Evolutionary conservation across 2,113 vertebrate genomes (phyloP).

Genomic region (Spea bombifrons): DNA sequence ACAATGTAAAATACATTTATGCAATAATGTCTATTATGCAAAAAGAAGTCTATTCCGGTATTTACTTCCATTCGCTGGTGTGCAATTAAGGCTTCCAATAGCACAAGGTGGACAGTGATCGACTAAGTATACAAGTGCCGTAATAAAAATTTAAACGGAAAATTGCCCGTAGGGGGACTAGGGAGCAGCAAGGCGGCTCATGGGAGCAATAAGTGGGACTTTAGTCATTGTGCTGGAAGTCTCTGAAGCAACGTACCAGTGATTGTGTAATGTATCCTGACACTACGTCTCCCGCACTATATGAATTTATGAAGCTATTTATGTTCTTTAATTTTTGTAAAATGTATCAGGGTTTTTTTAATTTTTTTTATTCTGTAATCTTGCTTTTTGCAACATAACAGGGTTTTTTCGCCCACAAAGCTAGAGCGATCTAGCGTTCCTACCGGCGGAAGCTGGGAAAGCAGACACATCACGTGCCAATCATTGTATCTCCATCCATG

Average conservation of each 20-base stretch:
- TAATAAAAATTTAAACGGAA: constrained; percentile 46
- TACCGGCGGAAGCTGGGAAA: background rate
- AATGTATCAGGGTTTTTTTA: constrained; percentile 10
- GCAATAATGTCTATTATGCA: constrained; percentile 45
- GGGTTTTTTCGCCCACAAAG: background rate
- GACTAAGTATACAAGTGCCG: constrained; percentile 44
- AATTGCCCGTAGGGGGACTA: constrained; percentile 45
- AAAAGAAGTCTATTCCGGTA: constrained; percentile 40
- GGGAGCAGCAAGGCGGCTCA: constrained; percentile 29
- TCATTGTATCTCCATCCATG: constrained; percentile 10
- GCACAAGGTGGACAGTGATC: constrained; percentile 47
- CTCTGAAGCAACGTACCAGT: constrained; percentile 41
- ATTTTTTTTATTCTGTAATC: background rate
- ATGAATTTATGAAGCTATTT: constrained; percentile 44
- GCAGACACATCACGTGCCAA: constrained; percentile 18
- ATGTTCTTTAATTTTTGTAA: constrained; percentile 38
- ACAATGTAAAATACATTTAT: constrained; percentile 44
- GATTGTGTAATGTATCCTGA: constrained; percentile 47
- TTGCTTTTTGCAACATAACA: background rate
- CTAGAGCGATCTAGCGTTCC: background rate
- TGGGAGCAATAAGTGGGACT: constrained; percentile 43
- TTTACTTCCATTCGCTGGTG: constrained; percentile 44
- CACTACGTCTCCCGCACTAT: constrained; percentile 28
- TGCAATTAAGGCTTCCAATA: constrained; percentile 48
- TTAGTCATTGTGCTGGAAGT: constrained; percentile 46